phyloP scores from a whole-genome alignment of 2,888 invertebrate genomes.

The Chalcis sispes region DNA sequence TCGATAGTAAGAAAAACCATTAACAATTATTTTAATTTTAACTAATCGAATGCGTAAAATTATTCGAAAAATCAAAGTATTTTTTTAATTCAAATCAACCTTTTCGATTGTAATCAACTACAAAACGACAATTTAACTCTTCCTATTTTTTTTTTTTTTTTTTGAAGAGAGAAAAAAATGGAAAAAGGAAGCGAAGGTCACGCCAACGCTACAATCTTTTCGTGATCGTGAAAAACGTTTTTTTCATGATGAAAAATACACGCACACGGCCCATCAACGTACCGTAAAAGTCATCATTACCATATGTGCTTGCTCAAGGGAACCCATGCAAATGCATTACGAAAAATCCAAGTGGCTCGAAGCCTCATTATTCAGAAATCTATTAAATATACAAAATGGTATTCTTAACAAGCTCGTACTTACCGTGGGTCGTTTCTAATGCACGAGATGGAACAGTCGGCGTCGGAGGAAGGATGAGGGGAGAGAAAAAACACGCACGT shows the following conservation, averaged over 20 bases:
- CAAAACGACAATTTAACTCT: no score
- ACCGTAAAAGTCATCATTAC: constrained; percentile 34
- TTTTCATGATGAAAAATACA: background rate
- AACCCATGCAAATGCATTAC: no score
- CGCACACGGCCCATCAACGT: background rate
- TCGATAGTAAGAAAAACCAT: no score
- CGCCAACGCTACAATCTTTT: background rate
- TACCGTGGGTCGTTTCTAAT: background rate
- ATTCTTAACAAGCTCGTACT: background rate
- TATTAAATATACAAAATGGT: constrained; percentile 28
- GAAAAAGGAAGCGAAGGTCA: background rate
- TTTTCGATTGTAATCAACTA: no score
- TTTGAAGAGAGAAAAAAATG: no score
- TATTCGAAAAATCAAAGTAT: no score
- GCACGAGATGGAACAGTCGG: background rate
- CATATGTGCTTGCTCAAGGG: background rate
- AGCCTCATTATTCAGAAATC: constrained; percentile 32
- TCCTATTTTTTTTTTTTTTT: no score
- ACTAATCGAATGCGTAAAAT: no score
- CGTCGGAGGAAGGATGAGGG: background rate
- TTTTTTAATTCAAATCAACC: no score
- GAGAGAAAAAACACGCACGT: background rate
- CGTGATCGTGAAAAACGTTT: background rate
- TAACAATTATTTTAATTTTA: no score
- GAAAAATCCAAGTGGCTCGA: no score